phyloP scores from a whole-genome alignment of 2,797 vertebrate species.

The Schizothorax lantsangensis region DNA sequence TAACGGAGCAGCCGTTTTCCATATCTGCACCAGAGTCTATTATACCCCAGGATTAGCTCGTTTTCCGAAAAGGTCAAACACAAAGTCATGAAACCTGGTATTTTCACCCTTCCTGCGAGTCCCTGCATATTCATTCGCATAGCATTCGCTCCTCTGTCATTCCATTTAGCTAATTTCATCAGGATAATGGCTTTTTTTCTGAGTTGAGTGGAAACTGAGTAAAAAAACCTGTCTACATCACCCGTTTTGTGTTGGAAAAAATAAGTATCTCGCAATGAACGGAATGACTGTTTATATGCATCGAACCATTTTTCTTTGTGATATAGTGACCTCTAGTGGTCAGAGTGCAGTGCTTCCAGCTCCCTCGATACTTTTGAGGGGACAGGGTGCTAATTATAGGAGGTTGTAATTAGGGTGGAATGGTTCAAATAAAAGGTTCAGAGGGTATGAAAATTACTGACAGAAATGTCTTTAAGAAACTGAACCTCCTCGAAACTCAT shows the following conservation, averaged over 20 bases:
- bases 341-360: neutral
- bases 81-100: slow-evolving; percentile 95
- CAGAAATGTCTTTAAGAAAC: no score
- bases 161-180: slow-evolving; percentile 72
- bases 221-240: slow-evolving; percentile 30
- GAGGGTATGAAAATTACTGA: neutral
- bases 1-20: slow-evolving; percentile 96
- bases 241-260: slow-evolving; percentile 28
- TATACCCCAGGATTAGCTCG: slow-evolving; percentile 97
- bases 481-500: no score
- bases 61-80: slow-evolving; percentile 96
- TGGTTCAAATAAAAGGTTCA: neutral
- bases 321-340: slow-evolving; percentile 77
- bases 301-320: slow-evolving; percentile 67
- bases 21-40: slow-evolving; percentile 95
- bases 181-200: slow-evolving; percentile 69
- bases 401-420: neutral
- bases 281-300: slow-evolving; percentile 17
- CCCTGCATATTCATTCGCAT: slow-evolving; percentile 69
- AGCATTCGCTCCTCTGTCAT: slow-evolving; percentile 54
- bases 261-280: slow-evolving; percentile 18
- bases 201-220: slow-evolving; percentile 19
- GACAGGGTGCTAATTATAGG: neutral
- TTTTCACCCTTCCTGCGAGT: slow-evolving; percentile 77
- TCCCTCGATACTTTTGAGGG: neutral